Base-by-base conservation (phyloP, 1,140 invertebrate species). In the Dreissena polymorpha region DNA sequence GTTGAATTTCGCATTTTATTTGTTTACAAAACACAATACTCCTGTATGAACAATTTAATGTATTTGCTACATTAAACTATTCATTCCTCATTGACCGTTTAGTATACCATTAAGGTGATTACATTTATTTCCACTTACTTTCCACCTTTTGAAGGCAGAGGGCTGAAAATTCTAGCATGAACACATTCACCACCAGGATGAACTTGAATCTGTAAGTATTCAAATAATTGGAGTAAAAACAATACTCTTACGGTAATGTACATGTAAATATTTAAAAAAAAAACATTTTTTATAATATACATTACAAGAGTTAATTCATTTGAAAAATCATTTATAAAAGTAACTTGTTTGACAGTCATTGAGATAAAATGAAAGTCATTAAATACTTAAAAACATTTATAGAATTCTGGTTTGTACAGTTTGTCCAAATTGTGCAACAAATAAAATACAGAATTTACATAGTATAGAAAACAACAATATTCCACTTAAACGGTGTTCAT, bases 131-230 rank as follows among this genome's bases (percentile, higher is more conserved):
- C 8, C 8, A 39, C 39, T 39, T 39, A 39, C 39, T 39, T 39
- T 39, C 39, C 39, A 39, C 39, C 39, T 39, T 39, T 39, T 39
- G 50, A 60, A 6, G 73, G 73, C 14, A 75, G 73, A 0, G 27
- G 57, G 55, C n/a, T 10, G 27, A 39, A 75, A 25, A 75, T 75
- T 50, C 73, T 60, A 49, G 60, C 73, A 75, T 75, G 73, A 64
- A 75, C 23, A 49, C 27, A 75, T 63, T 75, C 73, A 63, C 60
- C 73, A 49, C 16, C n/a, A 0, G 21, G 10, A 57, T 18, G 12
- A 18, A 75, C n/a, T 49, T 65, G 18, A 25, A 75, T 75, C 73
- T 75, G 73, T 13, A 64, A 75, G 23, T 39, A 49, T 49, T 29
- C 65, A 68, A 21, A 23, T 68, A 3, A 68, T 68, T 16, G 6